Evolutionary conservation across 2,888 invertebrate species (phyloP).

Genomic region (Phragmatobia fuliginosa): DNA sequence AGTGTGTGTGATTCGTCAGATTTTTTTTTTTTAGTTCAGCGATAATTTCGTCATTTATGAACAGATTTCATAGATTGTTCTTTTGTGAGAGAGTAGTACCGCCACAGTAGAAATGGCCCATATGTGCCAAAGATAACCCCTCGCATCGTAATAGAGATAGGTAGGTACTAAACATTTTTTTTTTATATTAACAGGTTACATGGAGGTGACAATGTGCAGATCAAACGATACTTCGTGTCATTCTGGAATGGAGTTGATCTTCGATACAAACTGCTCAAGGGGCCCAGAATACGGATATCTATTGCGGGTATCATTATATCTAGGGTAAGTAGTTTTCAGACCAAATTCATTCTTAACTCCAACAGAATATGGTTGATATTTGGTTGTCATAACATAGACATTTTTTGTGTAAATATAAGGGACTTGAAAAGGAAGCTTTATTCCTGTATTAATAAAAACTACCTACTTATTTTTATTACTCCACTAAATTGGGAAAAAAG

Average conservation of each 20-base stretch:
- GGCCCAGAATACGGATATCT: constrained; percentile 96
- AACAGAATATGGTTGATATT: neutral
- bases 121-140: no score
- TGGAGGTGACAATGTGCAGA: constrained; percentile 92
- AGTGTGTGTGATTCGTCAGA: no score
- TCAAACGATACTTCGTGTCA: constrained; percentile 97
- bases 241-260: constrained; percentile 99
- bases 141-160: no score
- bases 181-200: constrained; percentile 85
- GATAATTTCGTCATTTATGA: no score
- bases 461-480: no score
- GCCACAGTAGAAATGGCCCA: no score
- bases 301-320: constrained; percentile 98
- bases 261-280: constrained; percentile 95
- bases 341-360: neutral
- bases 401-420: neutral
- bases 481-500: no score
- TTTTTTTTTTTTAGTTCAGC: no score
- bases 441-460: no score
- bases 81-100: no score
- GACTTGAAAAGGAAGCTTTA: neutral
- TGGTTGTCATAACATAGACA: neutral
- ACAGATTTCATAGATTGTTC: no score
- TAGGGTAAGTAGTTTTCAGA: constrained; percentile 88
- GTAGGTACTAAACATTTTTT: no score